These are phyloP conservation scores for Zootermopsis nevadensis DNA, from an alignment of 2,888 invertebrate genomes.

Conservation along the genomic window DNA sequence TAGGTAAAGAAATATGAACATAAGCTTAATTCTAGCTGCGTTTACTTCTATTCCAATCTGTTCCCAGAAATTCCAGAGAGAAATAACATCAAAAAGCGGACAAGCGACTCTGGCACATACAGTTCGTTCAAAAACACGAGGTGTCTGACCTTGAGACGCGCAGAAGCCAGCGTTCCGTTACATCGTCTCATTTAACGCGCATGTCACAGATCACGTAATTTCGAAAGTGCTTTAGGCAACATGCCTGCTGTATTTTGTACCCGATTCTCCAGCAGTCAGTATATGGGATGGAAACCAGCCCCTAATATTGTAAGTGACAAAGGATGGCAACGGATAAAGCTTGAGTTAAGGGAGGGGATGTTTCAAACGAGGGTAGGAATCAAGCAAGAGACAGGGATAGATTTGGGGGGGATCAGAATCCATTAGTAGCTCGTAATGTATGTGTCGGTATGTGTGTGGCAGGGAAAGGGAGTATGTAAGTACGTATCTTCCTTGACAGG, in stretches of 20 bases:
- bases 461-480: constrained; percentile 5
- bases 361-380: not conserved
- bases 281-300: constrained; percentile 11
- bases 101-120: too few species aligned
- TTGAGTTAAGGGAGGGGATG: not conserved
- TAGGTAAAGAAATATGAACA: too few species aligned
- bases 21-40: too few species aligned
- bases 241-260: not conserved
- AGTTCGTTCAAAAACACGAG: too few species aligned
- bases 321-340: not conserved
- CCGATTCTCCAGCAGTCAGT: not conserved
- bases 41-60: too few species aligned
- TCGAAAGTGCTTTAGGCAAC: not conserved
- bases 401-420: constrained; percentile 33
- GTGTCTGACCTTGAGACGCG: too few species aligned
- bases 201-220: too few species aligned
- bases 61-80: not conserved
- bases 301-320: constrained; percentile 21
- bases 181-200: too few species aligned
- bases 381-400: constrained; percentile 24
- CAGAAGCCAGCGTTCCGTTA: too few species aligned
- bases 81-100: not conserved
- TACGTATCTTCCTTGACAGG: not conserved
- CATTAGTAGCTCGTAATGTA: constrained; percentile 31
- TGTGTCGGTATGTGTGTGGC: constrained; percentile 18